Percentiles rank a stretch among this genome's conserved stretches.
phyloP scores from a whole-genome alignment of 2,113 vertebrate species.

The Tor tambroides region DNA sequence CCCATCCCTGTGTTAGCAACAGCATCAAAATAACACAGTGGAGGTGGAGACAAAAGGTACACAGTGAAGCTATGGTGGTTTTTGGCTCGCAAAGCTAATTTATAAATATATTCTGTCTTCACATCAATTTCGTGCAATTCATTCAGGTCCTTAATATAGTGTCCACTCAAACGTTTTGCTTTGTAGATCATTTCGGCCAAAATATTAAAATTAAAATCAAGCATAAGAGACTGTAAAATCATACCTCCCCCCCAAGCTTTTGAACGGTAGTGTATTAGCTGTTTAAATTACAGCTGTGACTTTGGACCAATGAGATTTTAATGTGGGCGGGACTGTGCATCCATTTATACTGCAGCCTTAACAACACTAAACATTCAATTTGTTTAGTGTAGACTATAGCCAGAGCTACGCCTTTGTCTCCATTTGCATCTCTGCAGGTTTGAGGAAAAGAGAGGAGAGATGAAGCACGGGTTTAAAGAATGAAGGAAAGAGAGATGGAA shows the following conservation, averaged over 20 bases:
- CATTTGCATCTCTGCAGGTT: conserved; percentile 31
- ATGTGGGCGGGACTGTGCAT: not conserved
- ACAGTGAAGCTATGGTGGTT: not conserved
- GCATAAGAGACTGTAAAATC: no score
- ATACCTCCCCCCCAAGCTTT: no score
- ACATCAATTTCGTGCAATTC: not conserved
- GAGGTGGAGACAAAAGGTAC: conserved; percentile 50
- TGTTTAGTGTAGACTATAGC: not conserved
- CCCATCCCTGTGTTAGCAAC: conserved; percentile 40
- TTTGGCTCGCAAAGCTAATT: not conserved
- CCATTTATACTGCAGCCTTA: no score
- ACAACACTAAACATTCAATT: not conserved
- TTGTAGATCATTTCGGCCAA: no score
- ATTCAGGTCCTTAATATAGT: not conserved
- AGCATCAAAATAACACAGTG: conserved; percentile 25
- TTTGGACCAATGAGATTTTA: not conserved
- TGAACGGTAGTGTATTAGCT: no score
- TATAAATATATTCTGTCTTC: not conserved
- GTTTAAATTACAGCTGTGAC: not conserved
- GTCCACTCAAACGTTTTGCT: no score
- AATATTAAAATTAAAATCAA: no score
- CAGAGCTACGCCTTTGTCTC: conserved; percentile 28
- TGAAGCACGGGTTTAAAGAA: conserved; percentile 7
- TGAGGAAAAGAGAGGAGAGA: not conserved
- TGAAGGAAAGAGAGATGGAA: conserved; percentile 3